phyloP scores from a whole-genome alignment of 2,113 vertebrate genomes.

The Misgurnus mizolepis region DNA sequence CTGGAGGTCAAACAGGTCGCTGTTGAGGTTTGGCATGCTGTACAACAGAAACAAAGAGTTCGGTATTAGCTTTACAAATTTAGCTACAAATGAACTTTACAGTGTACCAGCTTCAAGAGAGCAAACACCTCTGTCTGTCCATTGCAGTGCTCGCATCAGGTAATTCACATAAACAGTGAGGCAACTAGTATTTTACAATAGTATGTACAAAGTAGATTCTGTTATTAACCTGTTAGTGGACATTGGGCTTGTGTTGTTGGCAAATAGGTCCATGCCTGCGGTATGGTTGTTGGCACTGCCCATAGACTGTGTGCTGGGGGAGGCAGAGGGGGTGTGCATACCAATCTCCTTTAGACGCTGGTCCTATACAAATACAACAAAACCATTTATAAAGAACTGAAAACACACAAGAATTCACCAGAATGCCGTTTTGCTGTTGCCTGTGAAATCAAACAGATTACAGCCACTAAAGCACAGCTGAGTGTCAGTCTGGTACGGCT shows the following conservation, averaged over 20 bases:
- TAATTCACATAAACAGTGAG: no score
- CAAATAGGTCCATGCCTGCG: conserved; percentile 80
- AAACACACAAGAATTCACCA: neutral
- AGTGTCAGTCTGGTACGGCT: conserved; percentile 8
- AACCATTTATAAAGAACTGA: conserved; percentile 40
- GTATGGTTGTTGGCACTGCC: conserved; percentile 79
- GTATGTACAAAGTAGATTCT: neutral
- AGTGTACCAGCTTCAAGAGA: no score
- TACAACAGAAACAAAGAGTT: neutral
- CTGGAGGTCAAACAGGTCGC: conserved; percentile 91
- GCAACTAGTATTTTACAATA: no score
- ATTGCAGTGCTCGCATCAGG: no score
- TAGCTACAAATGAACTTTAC: no score
- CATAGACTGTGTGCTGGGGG: conserved; percentile 83
- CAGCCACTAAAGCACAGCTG: neutral
- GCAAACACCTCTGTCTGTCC: no score
- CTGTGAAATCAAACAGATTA: conserved; percentile 28
- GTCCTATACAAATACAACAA: conserved; percentile 72
- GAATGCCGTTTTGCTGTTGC: no score
- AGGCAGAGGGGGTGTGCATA: conserved; percentile 83
- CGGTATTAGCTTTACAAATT: no score
- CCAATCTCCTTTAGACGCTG: conserved; percentile 86
- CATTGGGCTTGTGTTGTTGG: conserved; percentile 70
- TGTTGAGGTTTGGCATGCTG: conserved; percentile 86
- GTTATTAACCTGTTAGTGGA: conserved; percentile 79